Conservation (phyloP, 1,140 invertebrate genomes). For the Homarus americanus region DNA sequence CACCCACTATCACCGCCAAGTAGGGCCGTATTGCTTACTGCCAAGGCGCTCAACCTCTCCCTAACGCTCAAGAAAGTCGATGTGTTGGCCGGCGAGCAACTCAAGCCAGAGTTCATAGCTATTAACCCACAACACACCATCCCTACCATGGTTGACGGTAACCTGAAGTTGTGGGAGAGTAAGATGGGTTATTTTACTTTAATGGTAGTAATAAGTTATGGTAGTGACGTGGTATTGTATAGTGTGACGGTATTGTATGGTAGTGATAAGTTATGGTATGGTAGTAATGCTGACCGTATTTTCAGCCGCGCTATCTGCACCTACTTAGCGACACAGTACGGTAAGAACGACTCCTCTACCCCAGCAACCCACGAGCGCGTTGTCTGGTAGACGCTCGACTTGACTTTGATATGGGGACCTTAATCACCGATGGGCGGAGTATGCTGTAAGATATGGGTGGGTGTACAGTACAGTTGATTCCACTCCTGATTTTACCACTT, state of each 20-base stretch:
- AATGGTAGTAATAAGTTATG: background rate
- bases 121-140: conserved; percentile 74
- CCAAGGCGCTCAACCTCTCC: conserved; percentile 72
- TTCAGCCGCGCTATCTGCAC: conserved; percentile 84
- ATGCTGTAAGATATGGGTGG: conserved; percentile 36
- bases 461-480: background rate
- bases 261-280: background rate
- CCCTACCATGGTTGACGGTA: conserved; percentile 74
- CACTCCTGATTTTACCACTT: no score
- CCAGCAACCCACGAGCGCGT: conserved; percentile 83
- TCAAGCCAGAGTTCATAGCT: no score
- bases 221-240: background rate
- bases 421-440: conserved; percentile 78
- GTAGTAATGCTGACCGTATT: background rate
- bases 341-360: conserved; percentile 85
- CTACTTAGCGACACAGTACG: conserved; percentile 86
- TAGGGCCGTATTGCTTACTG: conserved; percentile 75
- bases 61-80: conserved; percentile 75
- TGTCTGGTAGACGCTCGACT: conserved; percentile 86
- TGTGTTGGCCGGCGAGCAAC: conserved; percentile 75
- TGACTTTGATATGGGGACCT: conserved; percentile 86
- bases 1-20: conserved; percentile 74
- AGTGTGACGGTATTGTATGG: background rate
- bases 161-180: conserved; percentile 68
- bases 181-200: background rate